phyloP scores from a whole-genome alignment of 2,113 vertebrate genomes.

The Dermatemys mawii region DNA sequence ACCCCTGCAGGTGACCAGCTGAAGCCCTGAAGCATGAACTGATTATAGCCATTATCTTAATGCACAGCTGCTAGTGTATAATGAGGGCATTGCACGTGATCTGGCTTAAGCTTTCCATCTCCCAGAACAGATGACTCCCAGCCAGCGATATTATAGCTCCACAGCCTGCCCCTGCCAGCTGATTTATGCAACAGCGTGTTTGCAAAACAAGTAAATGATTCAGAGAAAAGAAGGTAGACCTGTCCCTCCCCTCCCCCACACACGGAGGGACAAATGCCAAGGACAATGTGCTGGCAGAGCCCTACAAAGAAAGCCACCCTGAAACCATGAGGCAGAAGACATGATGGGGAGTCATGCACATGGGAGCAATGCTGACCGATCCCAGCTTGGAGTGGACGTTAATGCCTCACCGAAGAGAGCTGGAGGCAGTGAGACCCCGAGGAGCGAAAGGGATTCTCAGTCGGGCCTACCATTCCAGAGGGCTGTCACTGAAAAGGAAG shows the following conservation, averaged over 20 bases:
- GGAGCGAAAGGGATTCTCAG: not conserved
- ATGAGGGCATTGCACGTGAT: not conserved
- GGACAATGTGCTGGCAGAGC: fast-evolving
- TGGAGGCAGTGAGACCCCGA: not conserved
- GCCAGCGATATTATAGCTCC: not conserved
- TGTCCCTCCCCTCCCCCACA: fast-evolving
- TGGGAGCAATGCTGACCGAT: fast-evolving
- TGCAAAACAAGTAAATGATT: not conserved
- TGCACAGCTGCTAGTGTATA: not conserved
- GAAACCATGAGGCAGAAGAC: not conserved
- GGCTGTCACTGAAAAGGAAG: not conserved
- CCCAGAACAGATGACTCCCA: not conserved
- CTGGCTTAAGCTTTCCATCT: not conserved
- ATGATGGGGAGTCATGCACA: not conserved
- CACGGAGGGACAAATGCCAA: not conserved
- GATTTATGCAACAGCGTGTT: not conserved
- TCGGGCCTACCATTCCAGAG: not conserved
- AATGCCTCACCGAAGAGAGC: not conserved
- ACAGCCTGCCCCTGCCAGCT: not conserved
- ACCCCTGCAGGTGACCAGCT: no score
- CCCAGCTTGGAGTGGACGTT: fast-evolving
- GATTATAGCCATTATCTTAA: not conserved
- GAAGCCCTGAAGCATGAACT: not conserved
- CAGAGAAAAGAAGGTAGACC: no score
- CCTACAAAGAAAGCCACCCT: not conserved